A percentile compares a stretch with the other conserved stretches of the same genome.
Evolutionary conservation across 2,113 vertebrate species (phyloP).

Genomic region (Aphelocoma coerulescens): DNA sequence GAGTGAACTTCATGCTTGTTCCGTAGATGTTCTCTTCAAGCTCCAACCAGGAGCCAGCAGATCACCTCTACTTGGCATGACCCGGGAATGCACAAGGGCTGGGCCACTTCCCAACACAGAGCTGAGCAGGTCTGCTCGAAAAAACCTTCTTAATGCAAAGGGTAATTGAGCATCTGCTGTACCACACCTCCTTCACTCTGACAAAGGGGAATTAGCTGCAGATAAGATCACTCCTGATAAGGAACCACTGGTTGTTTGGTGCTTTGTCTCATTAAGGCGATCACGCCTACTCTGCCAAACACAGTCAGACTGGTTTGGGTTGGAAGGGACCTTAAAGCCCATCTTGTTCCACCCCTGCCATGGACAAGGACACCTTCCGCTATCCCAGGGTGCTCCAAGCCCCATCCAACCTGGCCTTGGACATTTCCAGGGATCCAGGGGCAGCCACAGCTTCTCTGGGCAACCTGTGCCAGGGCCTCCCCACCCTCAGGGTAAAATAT

Average conservation of each 20-base stretch:
- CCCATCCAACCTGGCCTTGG: rapidly evolving
- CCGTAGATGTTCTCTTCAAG: neutral
- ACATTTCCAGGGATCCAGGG: neutral
- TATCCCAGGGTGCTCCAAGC: rapidly evolving
- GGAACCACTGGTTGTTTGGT: neutral
- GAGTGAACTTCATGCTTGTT: neutral
- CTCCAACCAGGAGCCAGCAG: neutral
- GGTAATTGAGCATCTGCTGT: neutral
- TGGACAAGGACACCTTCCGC: neutral
- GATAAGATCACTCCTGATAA: neutral
- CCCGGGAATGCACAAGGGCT: neutral
- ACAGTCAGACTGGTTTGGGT: neutral
- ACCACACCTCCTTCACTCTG: neutral
- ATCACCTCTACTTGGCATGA: neutral
- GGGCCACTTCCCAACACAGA: neutral
- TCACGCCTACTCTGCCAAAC: neutral
- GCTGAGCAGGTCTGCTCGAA: neutral
- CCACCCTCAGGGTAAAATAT: too few species aligned
- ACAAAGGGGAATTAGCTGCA: neutral
- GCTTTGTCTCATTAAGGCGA: neutral
- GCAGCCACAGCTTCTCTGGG: neutral
- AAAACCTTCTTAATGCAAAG: neutral
- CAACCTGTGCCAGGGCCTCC: rapidly evolving
- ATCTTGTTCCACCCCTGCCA: rapidly evolving
- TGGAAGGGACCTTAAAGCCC: neutral